Evolutionary conservation across 2,888 invertebrate species (phyloP).

Genomic region (Muscina levida): DNA sequence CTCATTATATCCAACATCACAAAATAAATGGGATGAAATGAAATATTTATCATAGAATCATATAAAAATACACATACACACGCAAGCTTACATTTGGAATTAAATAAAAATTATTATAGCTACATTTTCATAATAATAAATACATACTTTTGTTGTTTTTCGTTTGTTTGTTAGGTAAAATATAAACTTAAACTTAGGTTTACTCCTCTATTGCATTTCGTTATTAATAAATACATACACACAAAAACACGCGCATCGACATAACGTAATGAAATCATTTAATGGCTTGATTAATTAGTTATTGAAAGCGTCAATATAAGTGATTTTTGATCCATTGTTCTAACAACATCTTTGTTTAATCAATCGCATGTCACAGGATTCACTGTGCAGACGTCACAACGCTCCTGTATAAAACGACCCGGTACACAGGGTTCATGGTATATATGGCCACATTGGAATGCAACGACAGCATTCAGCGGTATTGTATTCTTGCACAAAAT

Average conservation of each 20-base stretch:
- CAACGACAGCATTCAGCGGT: conserved; percentile 86
- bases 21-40: no score
- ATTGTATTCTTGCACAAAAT: conserved; percentile 87
- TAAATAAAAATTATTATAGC: no score
- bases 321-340: no score
- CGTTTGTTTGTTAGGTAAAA: no score
- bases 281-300: no score
- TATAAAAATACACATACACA: background rate
- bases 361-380: conserved; percentile 51
- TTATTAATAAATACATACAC: background rate
- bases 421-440: conserved; percentile 93
- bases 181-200: background rate
- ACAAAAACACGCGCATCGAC: background rate
- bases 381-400: conserved; percentile 70
- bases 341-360: no score
- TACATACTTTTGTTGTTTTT: no score
- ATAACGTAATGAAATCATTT: background rate
- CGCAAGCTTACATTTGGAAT: background rate
- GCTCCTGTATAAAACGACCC: conserved; percentile 67
- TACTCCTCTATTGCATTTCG: background rate
- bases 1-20: no score
- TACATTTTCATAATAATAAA: no score
- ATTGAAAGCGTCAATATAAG: no score
- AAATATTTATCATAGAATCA: no score
- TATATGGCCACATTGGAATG: conserved; percentile 93